These are phyloP conservation scores for Pocillopora meandrina DNA, from an alignment of 92 coral and sea anemone genomes.

Conservation along the genomic window DNA sequence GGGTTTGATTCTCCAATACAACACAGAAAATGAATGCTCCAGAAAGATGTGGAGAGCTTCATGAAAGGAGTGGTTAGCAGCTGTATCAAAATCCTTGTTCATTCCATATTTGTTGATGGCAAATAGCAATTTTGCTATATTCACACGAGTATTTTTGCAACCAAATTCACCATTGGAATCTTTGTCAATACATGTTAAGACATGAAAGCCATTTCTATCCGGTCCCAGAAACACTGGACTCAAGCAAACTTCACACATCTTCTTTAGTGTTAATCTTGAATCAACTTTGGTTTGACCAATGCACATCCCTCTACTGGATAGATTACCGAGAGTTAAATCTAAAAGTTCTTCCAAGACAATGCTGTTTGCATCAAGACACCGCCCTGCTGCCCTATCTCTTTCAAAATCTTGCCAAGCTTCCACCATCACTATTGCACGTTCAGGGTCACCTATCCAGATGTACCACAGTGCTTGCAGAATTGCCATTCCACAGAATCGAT, in stretches of 20 bases:
- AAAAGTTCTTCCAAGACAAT: constrained; percentile 27
- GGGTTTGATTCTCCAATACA: constrained; percentile 61
- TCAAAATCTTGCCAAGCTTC: constrained; percentile 35
- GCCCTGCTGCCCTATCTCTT: constrained; percentile 30
- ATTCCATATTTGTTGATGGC: constrained; percentile 34
- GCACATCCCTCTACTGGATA: constrained; percentile 22
- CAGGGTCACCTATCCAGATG: constrained; percentile 32
- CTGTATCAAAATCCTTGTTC: constrained; percentile 25
- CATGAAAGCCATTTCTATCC: constrained; percentile 8
- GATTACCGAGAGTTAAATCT: constrained; percentile 37
- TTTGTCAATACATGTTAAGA: constrained; percentile 50
- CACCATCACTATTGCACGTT: constrained; percentile 52
- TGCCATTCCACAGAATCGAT: constrained; percentile 59
- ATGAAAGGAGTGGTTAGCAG: constrained; percentile 29
- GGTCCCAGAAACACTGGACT: constrained; percentile 42
- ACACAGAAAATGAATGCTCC: constrained; percentile 43
- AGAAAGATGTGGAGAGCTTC: constrained; percentile 47
- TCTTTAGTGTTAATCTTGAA: constrained; percentile 34
- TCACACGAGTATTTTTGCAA: constrained; percentile 24
- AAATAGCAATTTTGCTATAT: constrained; percentile 41
- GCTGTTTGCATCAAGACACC: constrained; percentile 18
- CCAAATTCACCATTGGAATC: constrained; percentile 54
- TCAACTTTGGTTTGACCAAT: constrained; percentile 16
- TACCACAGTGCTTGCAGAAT: constrained; percentile 63
- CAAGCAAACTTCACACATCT: constrained; percentile 53